Base-by-base conservation (phyloP, 23 tunicate species). In the Phallusia fumigata region DNA sequence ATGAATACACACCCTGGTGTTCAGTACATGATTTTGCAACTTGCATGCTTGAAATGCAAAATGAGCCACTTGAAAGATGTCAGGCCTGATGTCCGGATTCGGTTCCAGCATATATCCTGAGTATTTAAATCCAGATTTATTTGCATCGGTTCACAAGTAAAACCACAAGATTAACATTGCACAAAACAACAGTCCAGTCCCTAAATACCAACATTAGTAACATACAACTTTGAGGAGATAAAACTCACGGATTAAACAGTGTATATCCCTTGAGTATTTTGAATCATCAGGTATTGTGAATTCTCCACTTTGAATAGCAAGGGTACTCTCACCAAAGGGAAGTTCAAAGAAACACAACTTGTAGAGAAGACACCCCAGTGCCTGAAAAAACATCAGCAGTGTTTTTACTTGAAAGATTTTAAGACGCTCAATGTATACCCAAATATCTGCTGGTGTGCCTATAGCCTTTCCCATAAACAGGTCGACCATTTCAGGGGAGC, bases 401-500 rank as follows among this genome's bases (percentile, higher is more conserved):
- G 28, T 3, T 58, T 21, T 21, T 58, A 24, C 3, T 58, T 13
- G 15, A 22, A 8, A 21, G 13, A 58, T 21, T 1, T 58, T 6
- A 6, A 58, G 28, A 6, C 13, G 26, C 24, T 44, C 0, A 76
- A 84, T 76, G 0, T 75, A 53, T 83, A 89, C 97, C 99, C 99
- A 97, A 74, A 97, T 97, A 52, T 97, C 99, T 26, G 99, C 81
- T 49, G 97, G 88, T 26, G 90, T 80, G 31, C 98, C 97, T 34
- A 97, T 97, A 45, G 84, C 53, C 79, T 92, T 92, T 12, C 99
- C 99, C 80, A 81, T 84, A 80, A 89, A 97, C 21, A 97, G 76
- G 65, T 97, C 81, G 0, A 97, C 95, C 99, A 97, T 97, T 80
- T 97, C 99, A 51, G 99, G 99, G 33, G 99, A 78, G n/a, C 99